A percentile compares a stretch with the other conserved stretches of the same genome.
These are phyloP conservation scores for Gambusia affinis DNA, from an alignment of 2,113 vertebrate species.

Conservation along the genomic window DNA sequence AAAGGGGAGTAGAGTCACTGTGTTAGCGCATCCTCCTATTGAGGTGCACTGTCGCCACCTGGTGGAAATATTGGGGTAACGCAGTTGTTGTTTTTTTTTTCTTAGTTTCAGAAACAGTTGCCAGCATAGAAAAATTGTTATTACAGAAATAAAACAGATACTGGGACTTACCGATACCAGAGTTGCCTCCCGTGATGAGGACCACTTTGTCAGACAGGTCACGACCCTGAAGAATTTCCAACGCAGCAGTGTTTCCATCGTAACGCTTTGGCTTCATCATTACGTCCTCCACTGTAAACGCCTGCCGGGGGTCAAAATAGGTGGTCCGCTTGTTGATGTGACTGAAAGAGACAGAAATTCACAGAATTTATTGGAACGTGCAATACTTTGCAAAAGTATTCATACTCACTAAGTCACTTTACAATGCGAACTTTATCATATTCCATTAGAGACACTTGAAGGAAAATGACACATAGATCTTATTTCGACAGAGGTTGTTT, in stretches of 20 bases:
- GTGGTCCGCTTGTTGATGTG: slow-evolving; percentile 97
- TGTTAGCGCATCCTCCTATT: background rate
- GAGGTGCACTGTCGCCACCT: slow-evolving; percentile 60
- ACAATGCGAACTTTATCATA: background rate
- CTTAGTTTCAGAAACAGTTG: background rate
- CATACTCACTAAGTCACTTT: background rate
- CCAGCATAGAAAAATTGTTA: background rate
- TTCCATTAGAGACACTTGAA: background rate
- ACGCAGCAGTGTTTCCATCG: slow-evolving; percentile 90
- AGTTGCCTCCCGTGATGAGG: slow-evolving; percentile 90
- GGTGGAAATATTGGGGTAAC: slow-evolving; percentile 51
- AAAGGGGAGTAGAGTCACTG: slow-evolving; percentile 3
- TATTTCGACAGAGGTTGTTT: no score
- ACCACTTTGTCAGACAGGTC: slow-evolving; percentile 90
- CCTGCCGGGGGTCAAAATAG: slow-evolving; percentile 95
- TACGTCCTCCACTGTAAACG: slow-evolving; percentile 94
- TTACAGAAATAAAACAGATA: background rate
- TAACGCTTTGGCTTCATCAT: slow-evolving; percentile 89
- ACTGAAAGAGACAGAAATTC: slow-evolving; percentile 72
- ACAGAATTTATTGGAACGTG: background rate
- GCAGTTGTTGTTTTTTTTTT: slow-evolving; percentile 1
- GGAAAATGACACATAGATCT: background rate
- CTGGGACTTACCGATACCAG: slow-evolving; percentile 89
- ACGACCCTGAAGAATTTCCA: slow-evolving; percentile 92
- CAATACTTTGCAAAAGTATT: background rate